Evolutionary conservation across 64 coral and sea anemone species (phyloP).

Genomic region (Porites lutea): DNA sequence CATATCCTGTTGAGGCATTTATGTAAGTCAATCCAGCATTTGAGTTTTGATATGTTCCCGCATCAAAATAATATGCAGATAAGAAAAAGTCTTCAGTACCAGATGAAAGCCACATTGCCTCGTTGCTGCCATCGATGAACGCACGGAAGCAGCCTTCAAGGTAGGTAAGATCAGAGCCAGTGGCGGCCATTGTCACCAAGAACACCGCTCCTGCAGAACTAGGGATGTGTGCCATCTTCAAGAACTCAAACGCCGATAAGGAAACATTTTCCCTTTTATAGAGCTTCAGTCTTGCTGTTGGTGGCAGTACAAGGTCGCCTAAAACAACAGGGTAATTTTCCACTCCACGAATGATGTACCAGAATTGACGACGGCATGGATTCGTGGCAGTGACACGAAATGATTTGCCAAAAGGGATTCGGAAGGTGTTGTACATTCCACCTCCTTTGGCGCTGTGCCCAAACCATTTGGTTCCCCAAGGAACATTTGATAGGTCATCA

Average conservation of each 20-base stretch:
- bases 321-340: conserved; percentile 25
- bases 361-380: background rate
- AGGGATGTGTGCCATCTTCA: background rate
- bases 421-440: conserved; percentile 60
- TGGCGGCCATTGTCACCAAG: conserved; percentile 38
- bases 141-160: conserved; percentile 61
- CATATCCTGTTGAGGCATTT: background rate
- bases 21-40: conserved; percentile 44
- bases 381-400: conserved; percentile 46
- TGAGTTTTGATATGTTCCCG: conserved; percentile 8
- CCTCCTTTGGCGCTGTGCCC: conserved; percentile 40
- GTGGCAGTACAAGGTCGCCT: conserved; percentile 23
- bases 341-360: conserved; percentile 64
- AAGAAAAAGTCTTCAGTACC: conserved; percentile 75
- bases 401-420: conserved; percentile 52
- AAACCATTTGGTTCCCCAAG: conserved; percentile 36
- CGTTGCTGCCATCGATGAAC: conserved; percentile 42
- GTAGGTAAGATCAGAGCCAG: background rate
- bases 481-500: background rate
- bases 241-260: conserved; percentile 33
- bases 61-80: conserved; percentile 59
- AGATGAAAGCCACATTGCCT: conserved; percentile 64
- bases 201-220: conserved; percentile 43
- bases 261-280: conserved; percentile 12
- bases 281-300: conserved; percentile 12